Conservation (phyloP, 2,113 vertebrate species). For the Euleptes europaea region DNA sequence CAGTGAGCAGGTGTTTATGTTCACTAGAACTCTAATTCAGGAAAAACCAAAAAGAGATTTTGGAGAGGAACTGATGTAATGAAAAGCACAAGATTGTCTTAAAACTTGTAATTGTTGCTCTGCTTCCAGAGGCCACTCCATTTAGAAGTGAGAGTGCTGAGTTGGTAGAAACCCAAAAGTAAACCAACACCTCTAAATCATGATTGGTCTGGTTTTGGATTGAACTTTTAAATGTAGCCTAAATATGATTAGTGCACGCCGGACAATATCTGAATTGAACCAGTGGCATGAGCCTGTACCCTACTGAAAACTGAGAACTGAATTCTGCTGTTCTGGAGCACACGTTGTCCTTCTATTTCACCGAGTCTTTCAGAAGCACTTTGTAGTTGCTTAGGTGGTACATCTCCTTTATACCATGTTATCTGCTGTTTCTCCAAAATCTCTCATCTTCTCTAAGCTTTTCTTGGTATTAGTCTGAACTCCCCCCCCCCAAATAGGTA, state of each 20-base stretch:
- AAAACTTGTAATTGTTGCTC: background rate
- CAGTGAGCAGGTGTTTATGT: no score
- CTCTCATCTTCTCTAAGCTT: no score
- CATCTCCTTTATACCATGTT: background rate
- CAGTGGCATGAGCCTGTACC: background rate
- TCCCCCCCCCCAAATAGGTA: background rate
- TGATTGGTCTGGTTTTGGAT: no score
- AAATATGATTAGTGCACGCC: no score
- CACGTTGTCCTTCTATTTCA: background rate
- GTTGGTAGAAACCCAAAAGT: background rate
- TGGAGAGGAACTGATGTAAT: no score
- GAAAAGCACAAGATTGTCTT: no score
- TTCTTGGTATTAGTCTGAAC: background rate
- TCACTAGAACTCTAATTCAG: no score
- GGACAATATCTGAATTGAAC: no score
- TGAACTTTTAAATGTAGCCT: no score
- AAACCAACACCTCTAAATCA: background rate
- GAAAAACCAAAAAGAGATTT: no score
- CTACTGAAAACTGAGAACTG: background rate
- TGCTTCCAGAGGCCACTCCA: background rate
- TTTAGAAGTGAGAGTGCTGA: background rate
- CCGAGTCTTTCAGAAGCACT: background rate
- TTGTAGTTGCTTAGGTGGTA: background rate
- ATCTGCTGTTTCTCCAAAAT: background rate
- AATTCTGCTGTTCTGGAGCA: background rate